Base-by-base conservation (phyloP, 2,888 invertebrate species). In the Hedychridium roseum region DNA sequence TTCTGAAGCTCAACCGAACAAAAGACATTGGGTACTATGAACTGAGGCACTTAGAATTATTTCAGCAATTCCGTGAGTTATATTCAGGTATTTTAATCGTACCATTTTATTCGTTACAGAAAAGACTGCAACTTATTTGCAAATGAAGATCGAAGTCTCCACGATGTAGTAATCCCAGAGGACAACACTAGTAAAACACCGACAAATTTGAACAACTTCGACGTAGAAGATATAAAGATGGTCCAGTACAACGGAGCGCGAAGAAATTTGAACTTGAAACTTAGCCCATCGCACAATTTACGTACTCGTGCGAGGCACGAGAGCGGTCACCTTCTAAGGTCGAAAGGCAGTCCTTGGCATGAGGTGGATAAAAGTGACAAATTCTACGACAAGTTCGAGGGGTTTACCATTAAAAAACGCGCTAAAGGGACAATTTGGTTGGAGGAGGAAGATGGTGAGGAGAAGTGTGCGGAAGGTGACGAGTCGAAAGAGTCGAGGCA, bases 1-100 rank as follows among this genome's bases (percentile, higher is more conserved):
- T 90, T 80, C 82, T 90, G 14, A 85, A 86, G 65, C 74, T 82
- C 48, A 82, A 86, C 79, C 74, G 80, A 71, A 68, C 81, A n/a
- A 76, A 75, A 47, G 70, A 76, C 61, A 71, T 73, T 42, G 70
- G 70, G 77, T 77, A 65, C n/a, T n/a, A n/a, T n/a, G n/a, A n/a
- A n/a, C n/a, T n/a, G n/a, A n/a, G n/a, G n/a, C n/a, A n/a, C n/a
- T n/a, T n/a, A n/a, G n/a, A n/a, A n/a, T n/a, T n/a, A n/a, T n/a
- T n/a, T n/a, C n/a, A n/a, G n/a, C n/a, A n/a, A n/a, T n/a, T n/a
- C n/a, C n/a, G n/a, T n/a, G n/a, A n/a, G n/a, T n/a, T n/a, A n/a
- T n/a, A n/a, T n/a, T n/a, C n/a, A n/a, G n/a, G n/a, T n/a, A n/a
- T n/a, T n/a, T 21, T 17, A n/a, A 15, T 7, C 5, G 4, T 30